A percentile compares a stretch with the other conserved stretches of the same genome.
phyloP scores from a whole-genome alignment of 2,888 invertebrate genomes.

The Microctonus hyperodae region DNA sequence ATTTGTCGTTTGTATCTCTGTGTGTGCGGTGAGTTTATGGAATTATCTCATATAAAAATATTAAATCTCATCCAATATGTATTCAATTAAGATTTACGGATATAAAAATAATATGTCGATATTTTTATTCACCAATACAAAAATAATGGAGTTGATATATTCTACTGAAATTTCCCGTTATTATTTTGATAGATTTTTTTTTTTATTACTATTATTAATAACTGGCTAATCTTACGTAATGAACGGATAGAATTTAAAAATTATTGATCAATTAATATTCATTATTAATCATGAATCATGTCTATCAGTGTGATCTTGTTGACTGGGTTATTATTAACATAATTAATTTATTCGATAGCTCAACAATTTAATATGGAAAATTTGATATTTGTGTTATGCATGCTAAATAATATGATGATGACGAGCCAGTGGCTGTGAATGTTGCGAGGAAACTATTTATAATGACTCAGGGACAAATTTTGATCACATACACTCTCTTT shows the following conservation, averaged over 20 bases:
- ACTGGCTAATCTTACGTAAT: background rate
- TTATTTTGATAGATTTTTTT: no score
- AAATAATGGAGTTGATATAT: background rate
- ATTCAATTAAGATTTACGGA: background rate
- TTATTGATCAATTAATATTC: background rate
- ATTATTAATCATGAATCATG: background rate
- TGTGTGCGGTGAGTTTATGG: conserved; percentile 46
- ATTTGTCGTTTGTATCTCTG: conserved; percentile 39
- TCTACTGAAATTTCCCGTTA: background rate
- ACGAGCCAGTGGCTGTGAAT: conserved; percentile 42
- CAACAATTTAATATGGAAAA: background rate
- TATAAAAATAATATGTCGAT: no score
- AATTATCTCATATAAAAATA: conserved; percentile 34
- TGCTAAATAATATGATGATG: conserved; percentile 38
- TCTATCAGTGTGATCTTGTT: background rate
- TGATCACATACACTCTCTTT: background rate
- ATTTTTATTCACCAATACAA: background rate
- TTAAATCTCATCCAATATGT: background rate
- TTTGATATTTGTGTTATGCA: background rate
- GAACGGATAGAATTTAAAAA: background rate
- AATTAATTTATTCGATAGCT: background rate
- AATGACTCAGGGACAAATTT: conserved; percentile 10
- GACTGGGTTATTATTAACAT: background rate
- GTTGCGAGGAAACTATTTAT: conserved; percentile 47
- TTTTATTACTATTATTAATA: no score